Evolutionary conservation across 2,888 invertebrate species (phyloP), one percentile per base, ranked within the genome.

Genomic region (Drosophila histrio): DNA sequence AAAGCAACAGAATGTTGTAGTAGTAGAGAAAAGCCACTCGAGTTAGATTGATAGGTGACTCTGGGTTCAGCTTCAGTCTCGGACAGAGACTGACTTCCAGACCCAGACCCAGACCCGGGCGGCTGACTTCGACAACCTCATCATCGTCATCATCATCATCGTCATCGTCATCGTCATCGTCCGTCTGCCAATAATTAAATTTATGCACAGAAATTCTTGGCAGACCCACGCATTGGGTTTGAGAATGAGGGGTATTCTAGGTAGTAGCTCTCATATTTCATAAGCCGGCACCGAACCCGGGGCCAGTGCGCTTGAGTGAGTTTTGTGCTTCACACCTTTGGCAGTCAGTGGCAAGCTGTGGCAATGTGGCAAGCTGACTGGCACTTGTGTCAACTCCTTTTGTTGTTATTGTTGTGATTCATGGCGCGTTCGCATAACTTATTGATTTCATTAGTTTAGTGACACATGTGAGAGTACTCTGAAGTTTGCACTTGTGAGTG

Each of bases 31-130:
- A 75, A 83, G 70, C 81, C 87, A 89, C 89, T 88, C 80, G 84
- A 88, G 89, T 88, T 89, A 79, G 90, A 89, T 89, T 89, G 88
- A 89, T 89, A 89, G 89, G 88, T 89, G 89, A 87, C 89, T 13
- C 89, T 79, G 76, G 85, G 89, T 89, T 89, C 89, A 88, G 82
- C 59, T 41, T 57, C 56, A 67, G 62, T 56, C 52, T 71, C 77
- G 65, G 17, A 8, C 19, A 8, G 2, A 26, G 21, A 8, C 36
- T 22, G 21, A 9, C 19, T 21, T 19, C 6, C 19, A 28, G 19
- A 21, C 8, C 19, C 36, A 50, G 41, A 38, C 57, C n/a, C 26
- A 58, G 57, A 38, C 47, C 28, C 52, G 66, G 64, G 60, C 49
- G 24, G 57, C 41, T 59, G 77, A 61, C 77, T 56, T 59, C 72